Base-by-base conservation (phyloP, 2,888 invertebrate species). In the Noctua janthina region DNA sequence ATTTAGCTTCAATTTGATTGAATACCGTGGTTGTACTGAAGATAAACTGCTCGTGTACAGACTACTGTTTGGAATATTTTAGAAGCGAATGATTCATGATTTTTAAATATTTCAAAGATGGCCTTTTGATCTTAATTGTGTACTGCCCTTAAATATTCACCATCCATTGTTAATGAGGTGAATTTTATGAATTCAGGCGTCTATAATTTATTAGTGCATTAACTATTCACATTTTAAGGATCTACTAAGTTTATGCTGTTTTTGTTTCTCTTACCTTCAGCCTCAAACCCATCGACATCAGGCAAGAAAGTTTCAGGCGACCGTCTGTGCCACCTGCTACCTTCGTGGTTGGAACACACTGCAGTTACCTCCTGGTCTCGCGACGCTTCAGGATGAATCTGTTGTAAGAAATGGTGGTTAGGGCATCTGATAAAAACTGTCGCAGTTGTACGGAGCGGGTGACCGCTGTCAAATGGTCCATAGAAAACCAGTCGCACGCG, bases 301-400 rank as follows among this genome's bases (percentile, higher is more conserved):
- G 90, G 89, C 4, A 89, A 68, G 56, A 89, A 83, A 46, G 83
- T 87, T 74, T 85, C 79, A 59, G 85, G 78, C 2, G 3, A 15
- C 0, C 8, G 0, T 3, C 54, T 73, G 1, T 64, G 23, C n/a
- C 51, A 77, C 17, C 2, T 73, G 13, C 6, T 29, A 0, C 88
- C 88, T 46, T 29, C 29, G 0, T 39, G 3, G 2, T 23, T n/a
- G 1, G 15, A 49, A 43, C 89, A 89, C 11, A 78, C 83, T 10
- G 43, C 54, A 4, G 54, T 11, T 23, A 82, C 72, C 6, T 89
- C 76, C 69, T 89, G 87, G 0, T 76, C 54, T 11, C 1, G 3
- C 17, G 70, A 6, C 11, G 93, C 91, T 87, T 91, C 90, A 5
- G 95, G 94, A 49, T 92, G 91, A 46, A 94, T 89, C 95, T 95